Evolutionary conservation across 2,888 invertebrate species (phyloP).

Genomic region (Embidobia sp.): DNA sequence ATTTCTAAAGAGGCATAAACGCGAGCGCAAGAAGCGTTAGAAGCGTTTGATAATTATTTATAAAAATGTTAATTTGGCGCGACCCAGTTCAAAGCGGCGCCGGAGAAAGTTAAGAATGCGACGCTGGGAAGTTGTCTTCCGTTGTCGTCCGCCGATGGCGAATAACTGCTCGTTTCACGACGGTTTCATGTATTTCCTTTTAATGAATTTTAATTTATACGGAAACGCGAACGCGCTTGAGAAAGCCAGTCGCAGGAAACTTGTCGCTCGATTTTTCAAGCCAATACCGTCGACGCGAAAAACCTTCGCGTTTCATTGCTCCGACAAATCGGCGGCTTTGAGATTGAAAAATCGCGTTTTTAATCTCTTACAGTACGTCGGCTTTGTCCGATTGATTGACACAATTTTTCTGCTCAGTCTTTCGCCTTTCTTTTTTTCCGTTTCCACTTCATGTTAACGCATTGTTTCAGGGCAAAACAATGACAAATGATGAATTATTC

Average conservation of each 20-base stretch:
- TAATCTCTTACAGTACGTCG: no score
- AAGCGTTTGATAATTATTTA: conserved; percentile 31
- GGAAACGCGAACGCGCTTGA: background rate
- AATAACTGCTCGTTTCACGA: conserved; percentile 39
- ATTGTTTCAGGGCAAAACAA: no score
- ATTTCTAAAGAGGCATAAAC: background rate
- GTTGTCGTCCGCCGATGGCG: conserved; percentile 42
- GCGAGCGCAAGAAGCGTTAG: background rate
- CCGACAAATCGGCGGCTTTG: no score
- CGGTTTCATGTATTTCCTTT: conserved; percentile 54
- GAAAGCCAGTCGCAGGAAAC: background rate
- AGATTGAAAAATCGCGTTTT: no score
- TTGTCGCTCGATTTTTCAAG: no score
- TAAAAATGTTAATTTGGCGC: conserved; percentile 32
- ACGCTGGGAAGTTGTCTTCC: conserved; percentile 56
- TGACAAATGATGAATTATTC: no score
- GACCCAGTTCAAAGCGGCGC: conserved; percentile 43
- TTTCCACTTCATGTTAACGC: no score
- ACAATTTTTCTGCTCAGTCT: no score
- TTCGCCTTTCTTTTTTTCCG: no score
- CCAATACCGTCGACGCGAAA: no score
- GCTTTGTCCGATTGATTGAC: no score
- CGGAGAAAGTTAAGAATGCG: conserved; percentile 56
- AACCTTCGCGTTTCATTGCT: no score
- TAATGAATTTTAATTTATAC: conserved; percentile 54